Percentiles rank a stretch among this genome's conserved stretches.
Evolutionary conservation across 2,797 vertebrate genomes (phyloP).

Genomic region (Craterocephalus amniculus): DNA sequence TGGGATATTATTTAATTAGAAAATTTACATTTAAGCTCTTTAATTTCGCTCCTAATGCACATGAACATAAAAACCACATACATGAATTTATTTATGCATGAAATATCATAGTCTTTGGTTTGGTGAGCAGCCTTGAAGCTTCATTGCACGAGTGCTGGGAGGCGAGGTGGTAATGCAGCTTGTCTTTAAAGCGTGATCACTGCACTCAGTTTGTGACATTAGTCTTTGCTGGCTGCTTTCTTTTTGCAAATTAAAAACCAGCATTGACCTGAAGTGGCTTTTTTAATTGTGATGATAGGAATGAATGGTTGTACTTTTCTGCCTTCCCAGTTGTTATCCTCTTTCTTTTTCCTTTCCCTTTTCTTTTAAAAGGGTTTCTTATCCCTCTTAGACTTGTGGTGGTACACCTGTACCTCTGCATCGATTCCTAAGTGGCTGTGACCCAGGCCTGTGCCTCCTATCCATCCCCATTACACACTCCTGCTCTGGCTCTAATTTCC

Average conservation of each 20-base stretch:
- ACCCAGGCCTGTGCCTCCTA: conserved; percentile 82
- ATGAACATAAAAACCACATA: conserved; percentile 63
- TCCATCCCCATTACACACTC: conserved; percentile 85
- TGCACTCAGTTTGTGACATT: conserved; percentile 64
- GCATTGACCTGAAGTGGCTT: conserved; percentile 59
- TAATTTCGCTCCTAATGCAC: conserved; percentile 73
- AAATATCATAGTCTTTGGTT: conserved; percentile 68
- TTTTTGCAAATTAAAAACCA: conserved; percentile 77
- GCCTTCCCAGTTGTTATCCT: conserved; percentile 8
- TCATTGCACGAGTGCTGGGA: conserved; percentile 40
- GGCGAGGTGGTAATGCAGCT: conserved; percentile 58
- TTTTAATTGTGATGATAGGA: conserved; percentile 83
- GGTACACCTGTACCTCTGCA: conserved; percentile 81
- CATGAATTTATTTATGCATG: conserved; percentile 74
- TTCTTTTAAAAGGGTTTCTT: conserved; percentile 66
- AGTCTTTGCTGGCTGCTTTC: conserved; percentile 73
- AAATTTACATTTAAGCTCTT: conserved; percentile 72
- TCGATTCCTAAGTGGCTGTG: conserved; percentile 83
- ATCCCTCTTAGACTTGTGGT: conserved; percentile 71
- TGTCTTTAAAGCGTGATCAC: conserved; percentile 66
- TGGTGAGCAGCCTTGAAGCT: conserved; percentile 61
- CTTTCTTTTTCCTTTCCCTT: conserved; percentile 4
- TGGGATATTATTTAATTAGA: conserved; percentile 76
- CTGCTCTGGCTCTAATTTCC: conserved; percentile 82
- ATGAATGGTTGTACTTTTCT: conserved; percentile 71